Base-by-base conservation (phyloP, 2,113 vertebrate genomes). In the Gyps fulvus region DNA sequence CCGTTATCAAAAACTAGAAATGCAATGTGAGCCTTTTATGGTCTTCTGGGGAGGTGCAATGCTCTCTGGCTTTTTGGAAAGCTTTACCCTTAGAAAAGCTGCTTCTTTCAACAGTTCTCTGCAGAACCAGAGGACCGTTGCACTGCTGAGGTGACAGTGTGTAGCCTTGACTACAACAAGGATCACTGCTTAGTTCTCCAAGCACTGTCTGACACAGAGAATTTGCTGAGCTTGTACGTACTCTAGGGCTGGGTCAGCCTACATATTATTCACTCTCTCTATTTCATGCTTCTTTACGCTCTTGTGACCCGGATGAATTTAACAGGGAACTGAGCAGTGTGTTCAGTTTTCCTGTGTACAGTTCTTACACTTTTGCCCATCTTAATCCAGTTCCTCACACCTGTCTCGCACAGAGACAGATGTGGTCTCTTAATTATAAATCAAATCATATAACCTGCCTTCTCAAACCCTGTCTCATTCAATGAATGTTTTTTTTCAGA, bases 291-390 rank as follows among this genome's bases (percentile, higher is more conserved):
- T 47, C 82, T 94, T 92, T 92, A 85, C 27, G 26, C 87, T 88
- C 70, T 83, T 74, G n/a, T 95, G 52, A 63, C 92, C 77, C 52
- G 38, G 67, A 67, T 92, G 88, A 92, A 88, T 93, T 86, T 78
- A 27, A 23, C 57, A 84, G 85, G 23, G 42, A 73, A 16, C 17
- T 20, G 83, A 95, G 81, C 85, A 50, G 54, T 13, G n/a, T 23
- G 69, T 59, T 76, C 45, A 29, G 36, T 38, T 66, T 81, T 73
- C 61, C 88, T 84, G 16, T 63, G 74, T 45, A 63, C 1, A 2
- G 14, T 77, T 90, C 63, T 90, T 62, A 83, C 5, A 3, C 78
- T 57, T 96, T 54, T 84, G 40, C 74, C 71, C 47, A 47, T 63
- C 89, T 74, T 25, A 62, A 91, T 93, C 52, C 73, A 31, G 32